Evolutionary conservation across 2,113 vertebrate species (phyloP).

Genomic region (Varanus komodoensis): DNA sequence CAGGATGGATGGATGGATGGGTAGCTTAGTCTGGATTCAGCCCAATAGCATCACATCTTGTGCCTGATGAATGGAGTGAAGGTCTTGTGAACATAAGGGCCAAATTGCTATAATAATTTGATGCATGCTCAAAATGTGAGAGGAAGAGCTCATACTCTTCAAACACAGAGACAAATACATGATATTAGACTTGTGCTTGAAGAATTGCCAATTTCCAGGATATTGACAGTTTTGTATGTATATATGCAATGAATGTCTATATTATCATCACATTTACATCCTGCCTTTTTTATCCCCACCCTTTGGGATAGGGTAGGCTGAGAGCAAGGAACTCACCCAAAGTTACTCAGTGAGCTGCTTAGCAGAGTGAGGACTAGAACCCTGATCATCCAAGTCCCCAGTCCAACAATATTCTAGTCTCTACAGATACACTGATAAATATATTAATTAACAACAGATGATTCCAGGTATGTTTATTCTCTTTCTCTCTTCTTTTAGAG

Average conservation of each 20-base stretch:
- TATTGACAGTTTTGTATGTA: not conserved
- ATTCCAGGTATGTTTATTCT: not conserved
- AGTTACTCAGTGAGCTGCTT: no score
- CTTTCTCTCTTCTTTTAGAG: not conserved
- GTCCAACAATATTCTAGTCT: no score
- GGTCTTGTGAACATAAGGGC: not conserved
- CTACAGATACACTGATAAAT: not conserved
- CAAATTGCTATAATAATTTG: not conserved
- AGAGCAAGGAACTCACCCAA: no score
- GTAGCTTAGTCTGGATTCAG: not conserved
- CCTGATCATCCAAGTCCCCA: no score
- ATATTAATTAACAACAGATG: not conserved
- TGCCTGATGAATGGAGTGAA: not conserved
- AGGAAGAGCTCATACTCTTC: not conserved
- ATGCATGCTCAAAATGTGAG: not conserved
- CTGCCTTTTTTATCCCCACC: no score
- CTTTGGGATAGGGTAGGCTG: no score
- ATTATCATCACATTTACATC: not conserved
- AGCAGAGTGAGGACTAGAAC: no score
- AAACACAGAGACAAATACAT: not conserved
- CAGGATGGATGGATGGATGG: not conserved
- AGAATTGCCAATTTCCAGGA: not conserved
- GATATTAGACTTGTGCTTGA: not conserved
- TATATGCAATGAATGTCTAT: not conserved
- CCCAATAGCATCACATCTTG: not conserved